A percentile compares a stretch with the other conserved stretches of the same genome.
These are phyloP conservation scores for Diglossa cyanea DNA, from an alignment of 2,797 vertebrate genomes.

Conservation along the genomic window DNA sequence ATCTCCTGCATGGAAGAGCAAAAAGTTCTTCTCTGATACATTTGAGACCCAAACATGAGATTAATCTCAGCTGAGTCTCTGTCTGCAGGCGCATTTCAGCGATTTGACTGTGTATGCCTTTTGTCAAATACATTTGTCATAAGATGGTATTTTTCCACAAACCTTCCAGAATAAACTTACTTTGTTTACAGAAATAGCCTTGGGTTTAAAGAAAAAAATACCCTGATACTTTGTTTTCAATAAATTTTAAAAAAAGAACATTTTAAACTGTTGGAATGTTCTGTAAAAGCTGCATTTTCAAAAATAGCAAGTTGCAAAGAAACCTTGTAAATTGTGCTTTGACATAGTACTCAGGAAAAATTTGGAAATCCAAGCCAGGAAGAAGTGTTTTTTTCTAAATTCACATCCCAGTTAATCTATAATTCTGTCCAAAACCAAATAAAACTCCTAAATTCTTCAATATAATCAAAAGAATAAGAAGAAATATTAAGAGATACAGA, in stretches of 20 bases:
- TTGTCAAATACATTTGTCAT: constrained; percentile 36
- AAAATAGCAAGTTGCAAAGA: not conserved
- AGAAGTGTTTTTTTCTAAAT: not conserved
- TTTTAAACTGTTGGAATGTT: not conserved
- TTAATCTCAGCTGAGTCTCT: not conserved
- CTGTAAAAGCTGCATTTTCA: not conserved
- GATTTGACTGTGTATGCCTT: not conserved
- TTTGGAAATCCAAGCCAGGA: not conserved
- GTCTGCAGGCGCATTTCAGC: not conserved
- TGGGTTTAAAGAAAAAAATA: not conserved
- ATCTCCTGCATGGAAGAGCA: not conserved
- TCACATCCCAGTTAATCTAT: not conserved
- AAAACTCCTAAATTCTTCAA: not conserved
- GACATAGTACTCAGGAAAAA: not conserved
- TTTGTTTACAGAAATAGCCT: constrained; percentile 22
- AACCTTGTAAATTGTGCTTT: not conserved
- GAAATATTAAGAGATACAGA: not conserved
- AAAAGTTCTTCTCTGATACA: not conserved
- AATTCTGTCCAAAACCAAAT: not conserved
- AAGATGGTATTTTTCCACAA: not conserved
- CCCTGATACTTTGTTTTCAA: not conserved
- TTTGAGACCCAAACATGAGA: not conserved
- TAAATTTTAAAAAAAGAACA: not conserved
- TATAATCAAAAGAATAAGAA: not conserved
- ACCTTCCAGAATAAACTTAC: not conserved